Percentiles rank a stretch among this genome's conserved stretches.
phyloP scores from a whole-genome alignment of 2,113 vertebrate species.

The Lagopus leucura region DNA sequence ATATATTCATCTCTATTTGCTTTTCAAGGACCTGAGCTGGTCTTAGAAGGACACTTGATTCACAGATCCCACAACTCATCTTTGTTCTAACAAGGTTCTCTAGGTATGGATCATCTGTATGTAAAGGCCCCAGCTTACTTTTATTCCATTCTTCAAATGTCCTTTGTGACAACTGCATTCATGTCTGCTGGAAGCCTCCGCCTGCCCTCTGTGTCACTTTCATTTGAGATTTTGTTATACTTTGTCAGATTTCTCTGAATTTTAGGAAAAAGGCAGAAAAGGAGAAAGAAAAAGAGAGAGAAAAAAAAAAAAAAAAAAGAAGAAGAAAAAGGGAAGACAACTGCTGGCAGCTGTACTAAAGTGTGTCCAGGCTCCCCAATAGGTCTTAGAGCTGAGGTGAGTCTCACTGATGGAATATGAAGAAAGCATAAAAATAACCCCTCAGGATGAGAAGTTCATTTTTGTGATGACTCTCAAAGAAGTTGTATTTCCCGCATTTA shows the following conservation, averaged over 20 bases:
- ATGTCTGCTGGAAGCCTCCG: neutral
- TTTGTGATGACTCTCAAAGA: neutral
- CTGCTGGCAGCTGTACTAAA: neutral
- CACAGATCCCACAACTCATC: neutral
- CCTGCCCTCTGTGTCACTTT: neutral
- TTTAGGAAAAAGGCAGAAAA: neutral
- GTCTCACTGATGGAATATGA: neutral
- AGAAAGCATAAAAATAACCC: neutral
- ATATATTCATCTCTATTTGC: neutral
- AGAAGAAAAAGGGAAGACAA: neutral
- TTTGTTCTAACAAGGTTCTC: neutral
- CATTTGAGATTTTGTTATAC: neutral
- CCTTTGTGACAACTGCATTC: neutral
- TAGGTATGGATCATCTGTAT: too few relatives aligned
- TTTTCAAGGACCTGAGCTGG: neutral
- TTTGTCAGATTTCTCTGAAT: neutral
- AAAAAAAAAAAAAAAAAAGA: neutral
- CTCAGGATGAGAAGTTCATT: rapidly evolving
- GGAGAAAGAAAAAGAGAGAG: neutral
- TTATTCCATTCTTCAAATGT: neutral
- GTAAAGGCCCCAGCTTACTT: neutral
- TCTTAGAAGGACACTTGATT: neutral
- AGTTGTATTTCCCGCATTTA: neutral
- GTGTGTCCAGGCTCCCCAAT: neutral
- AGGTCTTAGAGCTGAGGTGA: neutral